These are phyloP conservation scores for Stenolophus ochropezus DNA, from an alignment of 2,888 invertebrate genomes.

Conservation along the genomic window DNA sequence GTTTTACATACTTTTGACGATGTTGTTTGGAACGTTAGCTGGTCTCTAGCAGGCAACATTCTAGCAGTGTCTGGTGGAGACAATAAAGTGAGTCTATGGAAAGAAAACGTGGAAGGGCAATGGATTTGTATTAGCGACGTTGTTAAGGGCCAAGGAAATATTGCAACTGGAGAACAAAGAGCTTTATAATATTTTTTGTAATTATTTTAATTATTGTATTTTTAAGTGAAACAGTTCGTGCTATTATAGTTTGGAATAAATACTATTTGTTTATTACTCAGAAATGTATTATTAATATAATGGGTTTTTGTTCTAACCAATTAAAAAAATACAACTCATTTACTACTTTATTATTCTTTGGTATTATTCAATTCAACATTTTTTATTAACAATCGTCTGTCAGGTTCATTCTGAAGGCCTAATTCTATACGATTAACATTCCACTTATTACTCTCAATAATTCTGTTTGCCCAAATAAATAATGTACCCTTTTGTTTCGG, in stretches of 20 bases:
- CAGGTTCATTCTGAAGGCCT: conserved; percentile 78
- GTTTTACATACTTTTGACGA: conserved; percentile 96
- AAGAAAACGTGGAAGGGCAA: conserved; percentile 92
- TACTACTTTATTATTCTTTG: no score
- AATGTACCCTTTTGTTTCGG: conserved; percentile 79
- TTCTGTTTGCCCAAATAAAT: conserved; percentile 78
- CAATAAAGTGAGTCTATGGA: conserved; percentile 96
- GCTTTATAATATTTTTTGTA: conserved; percentile 69
- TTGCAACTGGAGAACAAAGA: conserved; percentile 73
- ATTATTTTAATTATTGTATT: conserved; percentile 7
- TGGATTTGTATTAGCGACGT: conserved; percentile 96
- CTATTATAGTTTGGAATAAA: neutral
- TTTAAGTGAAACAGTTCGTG: neutral
- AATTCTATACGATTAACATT: conserved; percentile 78
- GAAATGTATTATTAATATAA: neutral
- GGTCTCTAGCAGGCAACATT: conserved; percentile 98
- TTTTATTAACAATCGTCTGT: conserved; percentile 77
- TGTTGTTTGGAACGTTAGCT: conserved; percentile 99
- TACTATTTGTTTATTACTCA: neutral
- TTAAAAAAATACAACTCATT: no score
- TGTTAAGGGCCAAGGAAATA: conserved; percentile 77
- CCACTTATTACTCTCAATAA: conserved; percentile 74
- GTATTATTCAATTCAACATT: neutral
- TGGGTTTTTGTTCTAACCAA: no score
- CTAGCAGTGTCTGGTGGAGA: conserved; percentile 98